These are phyloP conservation scores for Ferdinandea cuprea DNA, from an alignment of 2,888 invertebrate species.

Conservation along the genomic window DNA sequence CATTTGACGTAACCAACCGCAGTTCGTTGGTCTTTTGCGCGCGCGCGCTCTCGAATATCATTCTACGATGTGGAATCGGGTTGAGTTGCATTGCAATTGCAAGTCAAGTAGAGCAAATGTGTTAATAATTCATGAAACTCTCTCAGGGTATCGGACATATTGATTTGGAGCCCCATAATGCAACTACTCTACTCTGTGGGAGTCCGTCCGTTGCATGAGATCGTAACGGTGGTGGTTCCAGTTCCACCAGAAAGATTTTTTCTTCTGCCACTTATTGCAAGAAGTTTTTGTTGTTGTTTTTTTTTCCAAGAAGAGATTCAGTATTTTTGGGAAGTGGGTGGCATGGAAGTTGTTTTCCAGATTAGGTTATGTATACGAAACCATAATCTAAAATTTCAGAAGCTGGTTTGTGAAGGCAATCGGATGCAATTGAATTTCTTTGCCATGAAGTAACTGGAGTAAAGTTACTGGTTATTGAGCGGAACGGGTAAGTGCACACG, in stretches of 20 bases:
- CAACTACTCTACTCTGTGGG: neutral
- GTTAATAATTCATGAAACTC: conserved; percentile 64
- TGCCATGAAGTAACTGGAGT: neutral
- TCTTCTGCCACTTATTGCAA: neutral
- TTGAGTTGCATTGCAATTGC: conserved; percentile 34
- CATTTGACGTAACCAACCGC: conserved; percentile 62
- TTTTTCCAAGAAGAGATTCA: conserved; percentile 4
- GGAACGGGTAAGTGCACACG: no score
- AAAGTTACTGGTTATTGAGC: neutral
- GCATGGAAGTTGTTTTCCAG: conserved; percentile 26
- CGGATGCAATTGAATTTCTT: neutral
- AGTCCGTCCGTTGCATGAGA: conserved; percentile 16
- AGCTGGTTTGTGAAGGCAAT: conserved; percentile 3
- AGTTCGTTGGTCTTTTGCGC: conserved; percentile 64
- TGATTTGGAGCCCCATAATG: conserved; percentile 29
- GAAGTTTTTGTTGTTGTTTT: no score
- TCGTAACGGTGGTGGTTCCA: conserved; percentile 7
- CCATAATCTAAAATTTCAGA: conserved; percentile 6
- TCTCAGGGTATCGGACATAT: conserved; percentile 49
- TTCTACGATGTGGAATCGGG: conserved; percentile 41
- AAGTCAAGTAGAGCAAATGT: conserved; percentile 56
- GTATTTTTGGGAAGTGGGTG: conserved; percentile 30
- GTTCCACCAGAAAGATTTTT: conserved; percentile 12
- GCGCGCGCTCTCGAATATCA: conserved; percentile 41
- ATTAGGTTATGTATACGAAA: conserved; percentile 16